Evolutionary conservation across 92 coral and sea anemone species (phyloP).

Genomic region (Epizoanthus stellaris): DNA sequence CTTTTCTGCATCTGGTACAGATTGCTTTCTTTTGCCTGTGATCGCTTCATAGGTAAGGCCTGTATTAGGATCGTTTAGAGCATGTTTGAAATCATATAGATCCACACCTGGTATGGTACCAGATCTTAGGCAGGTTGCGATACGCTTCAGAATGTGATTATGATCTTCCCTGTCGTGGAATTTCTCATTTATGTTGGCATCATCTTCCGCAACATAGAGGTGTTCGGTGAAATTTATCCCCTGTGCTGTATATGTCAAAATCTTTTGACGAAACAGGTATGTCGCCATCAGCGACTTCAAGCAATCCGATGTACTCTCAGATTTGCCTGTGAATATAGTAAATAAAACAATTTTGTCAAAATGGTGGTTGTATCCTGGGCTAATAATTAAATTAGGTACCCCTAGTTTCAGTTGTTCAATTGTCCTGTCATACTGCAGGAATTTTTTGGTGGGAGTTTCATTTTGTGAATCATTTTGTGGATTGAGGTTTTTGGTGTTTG

Average conservation of each 20-base stretch:
- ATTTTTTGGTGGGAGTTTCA: no score
- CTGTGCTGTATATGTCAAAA: no score
- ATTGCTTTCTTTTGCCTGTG: constrained; percentile 69
- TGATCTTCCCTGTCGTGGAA: constrained; percentile 7
- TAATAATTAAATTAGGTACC: neutral
- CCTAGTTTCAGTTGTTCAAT: no score
- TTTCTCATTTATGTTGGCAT: neutral
- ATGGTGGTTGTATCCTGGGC: neutral
- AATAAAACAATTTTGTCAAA: neutral
- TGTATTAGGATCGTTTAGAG: constrained; percentile 52
- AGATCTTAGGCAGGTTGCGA: constrained; percentile 2
- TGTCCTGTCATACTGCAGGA: no score
- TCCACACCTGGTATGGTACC: constrained; percentile 25
- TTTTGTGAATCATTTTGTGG: no score
- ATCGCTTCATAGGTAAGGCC: constrained; percentile 31
- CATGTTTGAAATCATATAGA: neutral
- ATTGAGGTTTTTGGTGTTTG: no score
- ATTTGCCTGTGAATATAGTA: neutral
- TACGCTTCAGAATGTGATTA: constrained; percentile 12
- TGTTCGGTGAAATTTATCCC: constrained; percentile 17
- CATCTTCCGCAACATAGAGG: constrained; percentile 18
- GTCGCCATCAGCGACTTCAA: constrained; percentile 31
- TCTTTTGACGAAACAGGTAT: neutral
- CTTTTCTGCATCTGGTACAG: constrained; percentile 65
- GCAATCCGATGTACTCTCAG: constrained; percentile 8